These are phyloP conservation scores for Pteronotus mesoamericanus DNA, from an alignment of 2,797 vertebrate species.

Conservation along the genomic window DNA sequence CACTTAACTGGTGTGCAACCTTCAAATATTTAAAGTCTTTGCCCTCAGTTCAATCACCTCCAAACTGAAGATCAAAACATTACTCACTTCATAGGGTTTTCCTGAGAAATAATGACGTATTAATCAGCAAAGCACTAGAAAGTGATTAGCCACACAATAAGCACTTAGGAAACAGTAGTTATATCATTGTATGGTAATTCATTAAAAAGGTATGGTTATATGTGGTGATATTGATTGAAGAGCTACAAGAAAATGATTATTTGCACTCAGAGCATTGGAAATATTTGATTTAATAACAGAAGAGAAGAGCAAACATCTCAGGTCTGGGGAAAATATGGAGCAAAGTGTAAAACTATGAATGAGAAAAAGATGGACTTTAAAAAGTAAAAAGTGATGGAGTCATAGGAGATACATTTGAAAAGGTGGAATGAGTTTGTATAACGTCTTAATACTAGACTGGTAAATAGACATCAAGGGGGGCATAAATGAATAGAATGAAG, in stretches of 20 bases:
- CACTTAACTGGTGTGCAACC: accelerated
- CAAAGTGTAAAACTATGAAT: not conserved
- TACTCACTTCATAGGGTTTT: not conserved
- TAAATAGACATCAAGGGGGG: not conserved
- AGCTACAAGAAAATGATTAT: not conserved
- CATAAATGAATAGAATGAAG: not conserved
- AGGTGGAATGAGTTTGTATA: not conserved
- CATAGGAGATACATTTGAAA: not conserved
- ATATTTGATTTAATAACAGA: not conserved
- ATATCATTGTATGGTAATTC: not conserved
- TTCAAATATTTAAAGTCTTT: not conserved
- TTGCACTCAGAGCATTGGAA: not conserved
- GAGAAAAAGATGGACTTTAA: not conserved
- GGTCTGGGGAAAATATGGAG: not conserved
- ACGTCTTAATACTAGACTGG: not conserved
- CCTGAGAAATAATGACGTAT: not conserved
- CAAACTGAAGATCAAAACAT: not conserved
- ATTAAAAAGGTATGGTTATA: not conserved
- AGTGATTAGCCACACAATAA: not conserved
- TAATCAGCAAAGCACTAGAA: not conserved
- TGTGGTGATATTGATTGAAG: not conserved
- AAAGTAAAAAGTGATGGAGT: not conserved
- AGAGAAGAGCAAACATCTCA: not conserved
- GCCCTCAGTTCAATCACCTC: not conserved
- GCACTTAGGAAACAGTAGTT: not conserved